Conservation (phyloP, 2,888 invertebrate genomes). For the Ptilodon capucinus region DNA sequence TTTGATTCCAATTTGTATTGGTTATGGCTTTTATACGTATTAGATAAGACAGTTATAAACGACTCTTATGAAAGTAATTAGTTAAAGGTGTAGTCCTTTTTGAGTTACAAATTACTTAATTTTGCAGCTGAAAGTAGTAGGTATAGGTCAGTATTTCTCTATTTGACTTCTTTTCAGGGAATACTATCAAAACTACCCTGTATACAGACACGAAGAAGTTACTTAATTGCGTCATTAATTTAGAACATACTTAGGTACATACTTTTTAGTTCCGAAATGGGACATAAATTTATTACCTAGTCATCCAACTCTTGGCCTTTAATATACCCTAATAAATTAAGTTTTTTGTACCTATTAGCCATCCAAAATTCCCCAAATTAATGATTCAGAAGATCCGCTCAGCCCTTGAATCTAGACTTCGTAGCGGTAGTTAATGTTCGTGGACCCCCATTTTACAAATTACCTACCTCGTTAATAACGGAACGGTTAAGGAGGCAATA, state of each 20-base stretch:
- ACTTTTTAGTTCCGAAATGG: neutral
- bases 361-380: constrained; percentile 9
- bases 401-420: constrained; percentile 9
- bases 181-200: no score
- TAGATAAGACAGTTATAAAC: no score
- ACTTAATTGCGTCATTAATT: no score
- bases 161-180: no score
- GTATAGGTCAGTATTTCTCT: no score
- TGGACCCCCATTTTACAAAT: constrained; percentile 42
- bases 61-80: no score
- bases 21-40: no score
- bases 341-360: neutral
- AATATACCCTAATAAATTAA: neutral
- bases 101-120: no score
- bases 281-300: neutral
- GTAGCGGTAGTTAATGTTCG: constrained; percentile 35
- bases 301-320: neutral
- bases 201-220: no score
- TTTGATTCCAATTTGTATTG: neutral
- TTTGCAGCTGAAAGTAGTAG: no score
- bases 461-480: constrained; percentile 48
- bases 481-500: neutral
- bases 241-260: no score
- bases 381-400: constrained; percentile 23
- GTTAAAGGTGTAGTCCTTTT: no score